A percentile compares a stretch with the other conserved stretches of the same genome.
phyloP scores from a whole-genome alignment of 1,140 invertebrate genomes.

The Lethrus apterus region DNA sequence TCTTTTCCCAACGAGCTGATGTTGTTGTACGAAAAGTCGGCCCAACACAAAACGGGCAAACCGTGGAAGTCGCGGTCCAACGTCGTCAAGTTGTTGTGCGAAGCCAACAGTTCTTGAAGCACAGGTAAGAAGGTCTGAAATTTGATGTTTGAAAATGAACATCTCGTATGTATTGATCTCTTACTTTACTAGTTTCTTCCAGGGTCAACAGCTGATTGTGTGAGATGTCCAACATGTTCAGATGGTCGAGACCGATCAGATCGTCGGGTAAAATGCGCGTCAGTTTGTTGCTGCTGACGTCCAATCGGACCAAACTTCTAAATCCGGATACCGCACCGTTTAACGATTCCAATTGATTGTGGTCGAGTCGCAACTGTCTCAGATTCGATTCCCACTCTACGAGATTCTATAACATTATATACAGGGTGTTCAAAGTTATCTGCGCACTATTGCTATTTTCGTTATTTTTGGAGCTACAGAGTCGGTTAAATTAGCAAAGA shows the following conservation, averaged over 20 bases:
- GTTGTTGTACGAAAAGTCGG: constrained; percentile 67
- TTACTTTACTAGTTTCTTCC: constrained; percentile 72
- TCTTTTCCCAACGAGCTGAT: constrained; percentile 63
- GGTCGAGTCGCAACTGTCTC: constrained; percentile 60
- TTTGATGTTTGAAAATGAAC: constrained; percentile 21
- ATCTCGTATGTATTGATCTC: constrained; percentile 3
- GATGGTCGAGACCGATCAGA: constrained; percentile 61
- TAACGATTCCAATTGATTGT: constrained; percentile 61
- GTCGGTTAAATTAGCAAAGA: background rate
- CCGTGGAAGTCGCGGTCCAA: constrained; percentile 73
- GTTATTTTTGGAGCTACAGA: background rate
- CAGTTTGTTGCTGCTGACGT: constrained; percentile 65
- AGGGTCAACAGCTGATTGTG: constrained; percentile 66
- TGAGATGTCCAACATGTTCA: constrained; percentile 66
- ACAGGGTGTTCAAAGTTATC: background rate
- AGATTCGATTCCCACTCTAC: constrained; percentile 63
- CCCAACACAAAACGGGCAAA: constrained; percentile 65
- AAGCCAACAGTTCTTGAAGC: constrained; percentile 64
- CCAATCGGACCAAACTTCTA: constrained; percentile 59
- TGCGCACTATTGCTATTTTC: background rate
- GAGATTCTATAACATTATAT: constrained; percentile 50
- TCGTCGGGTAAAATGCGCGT: constrained; percentile 64
- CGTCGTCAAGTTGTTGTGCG: constrained; percentile 62
- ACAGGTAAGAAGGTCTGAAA: constrained; percentile 68
- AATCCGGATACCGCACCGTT: constrained; percentile 66